Percentiles rank a stretch among this genome's conserved stretches.
Evolutionary conservation across 2,113 vertebrate species (phyloP).

Genomic region (Scomber scombrus): DNA sequence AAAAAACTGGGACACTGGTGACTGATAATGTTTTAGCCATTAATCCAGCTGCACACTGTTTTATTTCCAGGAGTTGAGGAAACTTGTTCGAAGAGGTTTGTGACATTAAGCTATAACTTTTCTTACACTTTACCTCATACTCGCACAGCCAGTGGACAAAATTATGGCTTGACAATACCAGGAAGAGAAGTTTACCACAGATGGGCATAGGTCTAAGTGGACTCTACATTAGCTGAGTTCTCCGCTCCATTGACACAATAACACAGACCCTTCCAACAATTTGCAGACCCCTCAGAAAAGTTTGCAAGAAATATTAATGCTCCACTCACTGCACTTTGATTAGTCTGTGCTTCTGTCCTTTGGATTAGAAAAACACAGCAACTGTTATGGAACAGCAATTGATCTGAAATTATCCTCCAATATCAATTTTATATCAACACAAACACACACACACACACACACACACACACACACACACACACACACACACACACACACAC

Average conservation of each 20-base stretch:
- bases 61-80: neutral
- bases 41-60: neutral
- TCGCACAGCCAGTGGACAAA: neutral
- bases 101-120: neutral
- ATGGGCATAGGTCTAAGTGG: too few species aligned
- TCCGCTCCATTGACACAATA: too few species aligned
- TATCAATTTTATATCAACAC: neutral
- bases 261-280: neutral
- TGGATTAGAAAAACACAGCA: conserved; percentile 15
- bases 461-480: too few species aligned
- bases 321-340: neutral
- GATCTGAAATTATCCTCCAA: neutral
- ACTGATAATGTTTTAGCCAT: neutral
- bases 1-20: conserved; percentile 38
- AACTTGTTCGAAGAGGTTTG: neutral
- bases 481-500: too few species aligned
- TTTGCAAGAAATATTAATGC: neutral
- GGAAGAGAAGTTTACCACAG: too few species aligned
- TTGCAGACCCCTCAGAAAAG: too few species aligned
- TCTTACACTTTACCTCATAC: neutral
- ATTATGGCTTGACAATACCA: too few species aligned
- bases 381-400: conserved; percentile 14
- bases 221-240: too few species aligned
- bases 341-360: neutral
- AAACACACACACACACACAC: too few species aligned